Evolutionary conservation across 2,797 vertebrate species (phyloP), one percentile per base, ranked within the genome.

Genomic region (Craterocephalus amniculus): DNA sequence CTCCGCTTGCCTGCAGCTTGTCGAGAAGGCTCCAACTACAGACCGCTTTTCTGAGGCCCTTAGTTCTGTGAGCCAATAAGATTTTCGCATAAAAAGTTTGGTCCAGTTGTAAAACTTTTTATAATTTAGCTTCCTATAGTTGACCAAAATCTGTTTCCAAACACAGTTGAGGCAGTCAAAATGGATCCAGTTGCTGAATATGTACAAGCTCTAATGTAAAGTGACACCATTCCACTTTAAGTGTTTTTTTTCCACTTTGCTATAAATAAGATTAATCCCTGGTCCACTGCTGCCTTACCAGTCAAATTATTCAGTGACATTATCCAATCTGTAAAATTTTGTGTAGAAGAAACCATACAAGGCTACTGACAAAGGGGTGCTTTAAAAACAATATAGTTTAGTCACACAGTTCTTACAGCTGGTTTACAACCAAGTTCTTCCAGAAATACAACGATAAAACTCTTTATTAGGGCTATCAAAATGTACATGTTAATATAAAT

Each of bases 1-100:
- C 36, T 34, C 10, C 14, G 13, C 36, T 45, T 11, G 36, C 59
- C 68, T 61, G 36, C 58, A 70, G 68, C 58, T 45, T 22, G 9
- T 20, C 1, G n/a, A 8, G 12, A 20, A 49, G n/a, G 20, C 45
- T 26, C n/a, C 14, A 32, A 20, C 51, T 6, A 14, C 35, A 60
- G 58, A 43, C 38, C 8, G 18, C 59, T 62, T 32, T 54, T 27
- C 66, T 36, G 11, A 13, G 67, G 58, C 49, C 13, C 18, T 16
- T 54, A 14, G 36, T 27, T 38, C 45, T 59, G 48, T 51, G 32
- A 68, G 27, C 18, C 57, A 38, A n/a, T 32, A 20, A 66, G n/a
- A 24, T 22, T 49, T 36, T 54, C 27, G 26, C 12, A 26, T 27
- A 14, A 58, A 58, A 58, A 67, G 43, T 49, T 58, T 10, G 35